Percentiles rank a stretch among this genome's conserved stretches.
phyloP scores from a whole-genome alignment of 2,888 invertebrate genomes.

The Drosophila robusta region DNA sequence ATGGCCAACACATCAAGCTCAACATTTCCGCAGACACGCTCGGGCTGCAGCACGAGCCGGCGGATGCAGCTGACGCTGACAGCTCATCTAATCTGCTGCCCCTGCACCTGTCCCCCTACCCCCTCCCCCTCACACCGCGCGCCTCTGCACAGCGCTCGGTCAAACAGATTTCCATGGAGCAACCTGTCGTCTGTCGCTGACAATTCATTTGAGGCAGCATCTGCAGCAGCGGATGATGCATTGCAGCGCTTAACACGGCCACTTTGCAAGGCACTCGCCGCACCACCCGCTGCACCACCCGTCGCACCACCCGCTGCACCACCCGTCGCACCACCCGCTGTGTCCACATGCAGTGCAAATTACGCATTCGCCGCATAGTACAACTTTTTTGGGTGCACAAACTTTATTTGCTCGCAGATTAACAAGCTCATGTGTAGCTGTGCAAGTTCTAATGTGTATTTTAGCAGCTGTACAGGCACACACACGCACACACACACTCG shows the following conservation, averaged over 20 bases:
- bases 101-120: no score
- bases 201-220: constrained; percentile 33
- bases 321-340: constrained; percentile 17
- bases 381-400: background rate
- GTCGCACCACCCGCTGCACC: constrained; percentile 22
- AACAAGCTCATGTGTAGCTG: constrained; percentile 37
- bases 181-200: constrained; percentile 36
- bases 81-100: constrained; percentile 55
- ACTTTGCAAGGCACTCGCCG: constrained; percentile 15
- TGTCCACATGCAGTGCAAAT: constrained; percentile 38
- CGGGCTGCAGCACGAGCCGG: background rate
- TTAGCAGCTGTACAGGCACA: constrained; percentile 10
- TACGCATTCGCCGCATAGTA: constrained; percentile 62
- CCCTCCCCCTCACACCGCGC: background rate
- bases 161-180: constrained; percentile 22
- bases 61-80: constrained; percentile 53
- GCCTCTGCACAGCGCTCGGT: background rate
- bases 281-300: constrained; percentile 21
- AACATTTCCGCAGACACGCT: constrained; percentile 42
- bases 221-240: constrained; percentile 16
- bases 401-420: constrained; percentile 48
- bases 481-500: background rate
- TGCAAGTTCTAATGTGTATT: constrained; percentile 28
- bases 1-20: constrained; percentile 41
- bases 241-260: constrained; percentile 27